Conservation (phyloP, 1,140 invertebrate species). For the Euura lappo region DNA sequence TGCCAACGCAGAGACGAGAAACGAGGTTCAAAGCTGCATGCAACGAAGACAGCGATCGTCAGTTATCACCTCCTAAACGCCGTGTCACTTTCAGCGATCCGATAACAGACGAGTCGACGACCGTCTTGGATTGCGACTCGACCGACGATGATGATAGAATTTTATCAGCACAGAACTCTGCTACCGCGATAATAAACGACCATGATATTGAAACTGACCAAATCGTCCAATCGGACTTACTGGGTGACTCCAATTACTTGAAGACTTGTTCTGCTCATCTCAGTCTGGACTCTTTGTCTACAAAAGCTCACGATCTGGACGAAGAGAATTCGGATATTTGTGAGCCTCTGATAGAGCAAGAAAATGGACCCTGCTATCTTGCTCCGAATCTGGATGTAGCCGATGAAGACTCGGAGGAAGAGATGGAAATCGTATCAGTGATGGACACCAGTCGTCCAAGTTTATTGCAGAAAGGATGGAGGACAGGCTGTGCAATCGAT, state of each 20-base stretch:
- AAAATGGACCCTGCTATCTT: no score
- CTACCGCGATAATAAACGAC: neutral
- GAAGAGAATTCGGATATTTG: no score
- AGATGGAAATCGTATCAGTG: neutral
- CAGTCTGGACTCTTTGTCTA: neutral
- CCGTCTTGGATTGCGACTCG: neutral
- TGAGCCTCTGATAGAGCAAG: no score
- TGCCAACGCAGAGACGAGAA: neutral
- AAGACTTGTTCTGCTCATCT: neutral
- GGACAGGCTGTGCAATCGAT: neutral
- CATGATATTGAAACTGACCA: neutral
- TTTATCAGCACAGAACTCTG: neutral
- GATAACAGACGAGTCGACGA: slow-evolving; percentile 7
- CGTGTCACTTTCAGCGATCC: slow-evolving; percentile 21
- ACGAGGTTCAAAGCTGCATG: no score
- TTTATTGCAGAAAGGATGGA: neutral
- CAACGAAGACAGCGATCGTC: neutral
- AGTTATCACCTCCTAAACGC: slow-evolving; percentile 10
- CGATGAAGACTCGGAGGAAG: neutral
- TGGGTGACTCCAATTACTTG: neutral
- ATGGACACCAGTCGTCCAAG: neutral
- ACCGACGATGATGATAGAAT: neutral
- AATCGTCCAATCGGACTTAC: no score
- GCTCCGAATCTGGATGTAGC: neutral
- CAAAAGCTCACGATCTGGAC: no score